Base-by-base conservation (phyloP, 2,113 vertebrate species). In the Aptenodytes forsteri region DNA sequence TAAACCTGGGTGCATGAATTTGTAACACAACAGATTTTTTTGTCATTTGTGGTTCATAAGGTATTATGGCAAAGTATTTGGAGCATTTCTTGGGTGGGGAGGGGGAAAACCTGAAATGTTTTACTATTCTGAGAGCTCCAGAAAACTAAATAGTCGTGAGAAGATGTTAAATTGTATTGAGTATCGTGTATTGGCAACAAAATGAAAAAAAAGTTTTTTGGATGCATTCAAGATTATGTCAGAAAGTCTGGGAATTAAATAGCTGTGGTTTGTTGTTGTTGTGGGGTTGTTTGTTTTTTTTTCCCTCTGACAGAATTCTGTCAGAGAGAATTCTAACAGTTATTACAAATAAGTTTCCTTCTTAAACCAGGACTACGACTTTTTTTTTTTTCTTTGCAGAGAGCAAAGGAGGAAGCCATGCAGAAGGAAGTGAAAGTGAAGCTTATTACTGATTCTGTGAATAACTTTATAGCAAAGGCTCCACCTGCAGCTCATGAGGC, bases 351-450 rank as follows among this genome's bases (percentile, higher is more conserved):
- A 27, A 50, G 6, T 65, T 83, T 61, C 20, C 38, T 92, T 94
- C 69, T 75, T 50, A 70, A 93, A 62, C 8, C 10, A 55, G 20
- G 11, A 32, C 27, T 66, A 46, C 1, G 71, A 11, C 13, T 49
- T 70, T 20, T 29, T 9, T 34, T 34, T 16, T n/a, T 75, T 58
- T 61, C 6, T 83, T 94, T 91, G 13, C 97, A 99, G 99, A 99
- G 99, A 97, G 99, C 99, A 78, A 99, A 99, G 96, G 99, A 99
- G 65, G 99, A 99, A 94, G 99, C 99, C 38, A 98, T 98, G 81
- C 99, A 99, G 93, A 99, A 99, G 91, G 99, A 99, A 97, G 97
- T 99, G 14, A 99, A 99, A 98, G 99, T 99, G 88, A 99, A 99
- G 90, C 99, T 99, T 70, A 98, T 99, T 83, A 99, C 99, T 2